These are phyloP conservation scores for Holacanthella duospinosa DNA, from an alignment of 2,888 invertebrate species.

Conservation along the genomic window DNA sequence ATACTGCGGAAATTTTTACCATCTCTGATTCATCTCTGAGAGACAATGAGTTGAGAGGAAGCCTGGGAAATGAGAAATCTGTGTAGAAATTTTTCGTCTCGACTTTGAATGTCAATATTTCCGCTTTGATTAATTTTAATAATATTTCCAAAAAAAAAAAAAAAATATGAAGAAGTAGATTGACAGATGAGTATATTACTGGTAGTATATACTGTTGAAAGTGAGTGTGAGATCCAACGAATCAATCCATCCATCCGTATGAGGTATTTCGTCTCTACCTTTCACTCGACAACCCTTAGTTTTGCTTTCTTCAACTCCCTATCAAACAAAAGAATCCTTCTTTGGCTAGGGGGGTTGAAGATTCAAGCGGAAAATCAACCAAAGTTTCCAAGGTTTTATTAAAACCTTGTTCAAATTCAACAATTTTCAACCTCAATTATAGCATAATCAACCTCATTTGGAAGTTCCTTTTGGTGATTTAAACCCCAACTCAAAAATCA, in stretches of 20 bases:
- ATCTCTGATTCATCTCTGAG: too few species aligned
- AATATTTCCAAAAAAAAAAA: background rate
- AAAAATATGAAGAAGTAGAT: background rate
- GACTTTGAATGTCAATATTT: constrained; percentile 2
- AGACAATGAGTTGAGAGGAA: background rate
- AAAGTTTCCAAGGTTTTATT: background rate
- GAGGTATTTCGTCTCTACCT: background rate
- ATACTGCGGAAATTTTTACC: too few species aligned
- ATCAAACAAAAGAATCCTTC: background rate
- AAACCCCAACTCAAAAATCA: too few species aligned
- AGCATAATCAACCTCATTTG: too few species aligned
- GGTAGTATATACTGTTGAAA: background rate
- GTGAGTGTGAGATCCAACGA: background rate
- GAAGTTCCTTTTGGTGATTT: too few species aligned
- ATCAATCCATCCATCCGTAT: background rate
- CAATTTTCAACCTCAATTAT: background rate
- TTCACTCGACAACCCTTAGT: too few species aligned
- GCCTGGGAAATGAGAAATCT: background rate
- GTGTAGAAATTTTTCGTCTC: background rate
- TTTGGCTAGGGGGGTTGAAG: background rate
- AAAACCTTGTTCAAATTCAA: background rate
- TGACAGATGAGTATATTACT: background rate
- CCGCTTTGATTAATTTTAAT: background rate
- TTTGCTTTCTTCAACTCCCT: background rate
- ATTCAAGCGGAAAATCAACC: background rate